Conservation (phyloP, 35 echinoderm and acorn worm species). For the Eucidaris tribuloides region DNA sequence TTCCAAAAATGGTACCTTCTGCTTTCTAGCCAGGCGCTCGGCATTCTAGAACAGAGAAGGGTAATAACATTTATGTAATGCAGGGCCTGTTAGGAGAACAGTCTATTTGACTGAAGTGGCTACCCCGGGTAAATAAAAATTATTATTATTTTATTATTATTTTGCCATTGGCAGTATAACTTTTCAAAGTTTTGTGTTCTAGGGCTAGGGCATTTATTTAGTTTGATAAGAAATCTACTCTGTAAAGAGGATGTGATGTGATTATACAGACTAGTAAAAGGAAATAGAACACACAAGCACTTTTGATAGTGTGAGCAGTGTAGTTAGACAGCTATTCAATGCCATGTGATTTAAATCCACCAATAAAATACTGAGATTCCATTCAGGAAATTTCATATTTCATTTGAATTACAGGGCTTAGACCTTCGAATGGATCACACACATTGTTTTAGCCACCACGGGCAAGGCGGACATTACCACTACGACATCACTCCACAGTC, state of each 20-base stretch:
- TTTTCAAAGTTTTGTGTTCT: no score
- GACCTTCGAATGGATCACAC: conserved; percentile 86
- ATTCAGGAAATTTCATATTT: not conserved
- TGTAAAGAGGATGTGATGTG: not conserved
- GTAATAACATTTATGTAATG: no score
- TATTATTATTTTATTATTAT: no score
- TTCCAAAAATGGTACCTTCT: no score
- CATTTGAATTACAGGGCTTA: conserved; percentile 61
- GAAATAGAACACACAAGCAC: not conserved
- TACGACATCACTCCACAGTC: conserved; percentile 87
- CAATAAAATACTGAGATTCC: not conserved
- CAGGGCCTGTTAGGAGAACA: no score
- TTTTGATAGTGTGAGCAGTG: not conserved
- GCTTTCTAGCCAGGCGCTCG: no score
- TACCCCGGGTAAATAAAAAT: no score
- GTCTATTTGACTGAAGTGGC: no score
- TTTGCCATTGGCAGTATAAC: no score
- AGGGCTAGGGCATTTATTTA: no score
- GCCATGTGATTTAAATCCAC: not conserved
- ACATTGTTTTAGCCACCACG: conserved; percentile 87
- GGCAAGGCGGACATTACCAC: conserved; percentile 92
- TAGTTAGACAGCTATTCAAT: not conserved
- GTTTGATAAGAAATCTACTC: not conserved
- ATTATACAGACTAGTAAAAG: not conserved
- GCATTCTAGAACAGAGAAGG: no score